Conservation (phyloP, 2,797 vertebrate species). For the Halcyon badia region DNA sequence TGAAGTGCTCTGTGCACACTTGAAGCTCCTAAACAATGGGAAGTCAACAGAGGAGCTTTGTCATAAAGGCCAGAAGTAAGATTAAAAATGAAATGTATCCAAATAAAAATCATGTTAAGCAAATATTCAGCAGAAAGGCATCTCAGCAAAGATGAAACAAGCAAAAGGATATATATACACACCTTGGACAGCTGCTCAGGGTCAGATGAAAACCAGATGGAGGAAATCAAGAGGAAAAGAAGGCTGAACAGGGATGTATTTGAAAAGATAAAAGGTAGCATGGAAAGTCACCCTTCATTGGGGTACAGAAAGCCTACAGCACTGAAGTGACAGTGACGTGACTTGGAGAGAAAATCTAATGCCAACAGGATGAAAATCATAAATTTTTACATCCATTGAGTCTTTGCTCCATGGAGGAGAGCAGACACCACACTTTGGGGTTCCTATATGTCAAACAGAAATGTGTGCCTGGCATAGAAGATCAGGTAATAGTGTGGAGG, state of each 20-base stretch:
- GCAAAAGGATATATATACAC: background rate
- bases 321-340: background rate
- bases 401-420: background rate
- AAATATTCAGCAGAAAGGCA: conserved; percentile 27
- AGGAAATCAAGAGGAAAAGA: conserved; percentile 42
- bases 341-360: background rate
- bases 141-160: conserved; percentile 45
- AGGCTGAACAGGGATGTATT: background rate
- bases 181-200: conserved; percentile 68
- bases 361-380: background rate
- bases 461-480: background rate
- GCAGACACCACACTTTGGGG: background rate
- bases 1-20: background rate
- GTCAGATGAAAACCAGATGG: conserved; percentile 60
- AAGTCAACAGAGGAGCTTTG: background rate
- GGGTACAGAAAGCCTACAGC: background rate
- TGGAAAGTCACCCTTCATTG: conserved; percentile 25
- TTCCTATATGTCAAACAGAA: background rate
- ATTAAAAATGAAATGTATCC: background rate
- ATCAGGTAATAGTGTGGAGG: background rate
- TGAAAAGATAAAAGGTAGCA: conserved; percentile 38
- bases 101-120: conserved; percentile 27
- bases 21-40: background rate
- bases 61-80: background rate
- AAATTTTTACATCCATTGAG: background rate